Percentiles rank a stretch among this genome's conserved stretches.
Evolutionary conservation across 2,888 invertebrate species (phyloP).

Genomic region (Xylophagus ater): DNA sequence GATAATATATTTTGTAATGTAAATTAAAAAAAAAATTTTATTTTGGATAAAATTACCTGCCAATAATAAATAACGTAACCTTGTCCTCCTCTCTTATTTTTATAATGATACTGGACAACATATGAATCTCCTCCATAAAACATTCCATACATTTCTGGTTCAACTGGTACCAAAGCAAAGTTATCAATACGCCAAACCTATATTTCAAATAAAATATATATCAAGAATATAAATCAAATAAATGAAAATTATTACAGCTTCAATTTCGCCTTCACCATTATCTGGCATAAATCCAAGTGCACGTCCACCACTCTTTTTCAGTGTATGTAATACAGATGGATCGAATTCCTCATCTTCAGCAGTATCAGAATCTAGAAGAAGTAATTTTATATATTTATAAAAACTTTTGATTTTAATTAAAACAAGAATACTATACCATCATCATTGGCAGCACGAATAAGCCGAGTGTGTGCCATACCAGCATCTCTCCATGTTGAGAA

Average conservation of each 20-base stretch:
- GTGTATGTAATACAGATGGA: slow-evolving; percentile 28
- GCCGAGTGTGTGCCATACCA: slow-evolving; percentile 50
- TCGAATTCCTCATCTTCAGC: slow-evolving; percentile 31
- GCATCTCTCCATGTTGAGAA: slow-evolving; percentile 66
- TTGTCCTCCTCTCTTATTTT: slow-evolving; percentile 41
- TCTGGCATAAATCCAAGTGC: slow-evolving; percentile 67
- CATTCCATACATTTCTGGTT: slow-evolving; percentile 39
- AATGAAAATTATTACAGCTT: slow-evolving; percentile 25
- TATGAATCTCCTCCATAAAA: slow-evolving; percentile 57
- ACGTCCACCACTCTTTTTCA: slow-evolving; percentile 46
- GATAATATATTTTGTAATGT: background rate
- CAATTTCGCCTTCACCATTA: slow-evolving; percentile 49
- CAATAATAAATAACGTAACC: slow-evolving; percentile 54
- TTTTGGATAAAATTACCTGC: too few species aligned
- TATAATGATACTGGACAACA: slow-evolving; percentile 52
- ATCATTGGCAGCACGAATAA: slow-evolving; percentile 41
- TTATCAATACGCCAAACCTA: slow-evolving; percentile 39
- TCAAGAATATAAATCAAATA: background rate
- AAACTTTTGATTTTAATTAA: background rate
- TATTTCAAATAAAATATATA: background rate
- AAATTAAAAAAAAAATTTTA: background rate
- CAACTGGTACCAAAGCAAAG: slow-evolving; percentile 40
- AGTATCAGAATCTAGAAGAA: slow-evolving; percentile 22
- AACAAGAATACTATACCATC: slow-evolving; percentile 22
- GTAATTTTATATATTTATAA: slow-evolving; percentile 11